Conservation (phyloP, 2,797 vertebrate genomes). For the Taeniopygia guttata region DNA sequence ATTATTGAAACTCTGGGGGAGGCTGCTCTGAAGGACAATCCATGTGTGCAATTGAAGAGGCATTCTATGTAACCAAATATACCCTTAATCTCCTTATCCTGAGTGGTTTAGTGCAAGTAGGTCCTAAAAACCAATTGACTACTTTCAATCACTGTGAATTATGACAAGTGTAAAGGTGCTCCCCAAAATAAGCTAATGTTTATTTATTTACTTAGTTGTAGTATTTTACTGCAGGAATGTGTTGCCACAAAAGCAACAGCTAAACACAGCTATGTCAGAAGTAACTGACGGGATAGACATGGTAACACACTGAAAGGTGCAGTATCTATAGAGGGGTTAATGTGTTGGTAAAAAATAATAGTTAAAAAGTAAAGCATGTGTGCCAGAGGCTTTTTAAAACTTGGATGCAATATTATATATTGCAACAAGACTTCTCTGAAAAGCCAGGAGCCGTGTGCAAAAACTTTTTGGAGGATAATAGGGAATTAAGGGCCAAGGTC, state of each 20-base stretch:
- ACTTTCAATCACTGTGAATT: not conserved
- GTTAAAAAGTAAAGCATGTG: not conserved
- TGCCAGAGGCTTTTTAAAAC: not conserved
- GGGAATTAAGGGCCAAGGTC: not conserved
- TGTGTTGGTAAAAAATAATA: not conserved
- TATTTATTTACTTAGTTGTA: not conserved
- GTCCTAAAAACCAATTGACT: not conserved
- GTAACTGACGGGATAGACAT: not conserved
- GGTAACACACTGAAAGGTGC: not conserved
- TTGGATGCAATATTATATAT: not conserved
- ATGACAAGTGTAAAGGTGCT: not conserved
- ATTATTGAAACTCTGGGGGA: not conserved
- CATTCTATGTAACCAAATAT: not conserved
- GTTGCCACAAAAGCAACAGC: not conserved
- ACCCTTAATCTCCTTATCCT: not conserved
- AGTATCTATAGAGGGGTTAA: not conserved
- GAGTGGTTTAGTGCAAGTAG: not conserved
- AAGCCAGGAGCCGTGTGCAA: not conserved
- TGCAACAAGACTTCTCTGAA: not conserved
- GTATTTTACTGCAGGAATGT: not conserved
- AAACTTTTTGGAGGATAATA: not conserved
- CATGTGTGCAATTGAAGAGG: not conserved
- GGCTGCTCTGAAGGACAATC: not conserved
- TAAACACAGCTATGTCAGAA: not conserved
- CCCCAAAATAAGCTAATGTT: not conserved